Base-by-base conservation (phyloP, 2,797 vertebrate genomes). In the Hemitrygon akajei region DNA sequence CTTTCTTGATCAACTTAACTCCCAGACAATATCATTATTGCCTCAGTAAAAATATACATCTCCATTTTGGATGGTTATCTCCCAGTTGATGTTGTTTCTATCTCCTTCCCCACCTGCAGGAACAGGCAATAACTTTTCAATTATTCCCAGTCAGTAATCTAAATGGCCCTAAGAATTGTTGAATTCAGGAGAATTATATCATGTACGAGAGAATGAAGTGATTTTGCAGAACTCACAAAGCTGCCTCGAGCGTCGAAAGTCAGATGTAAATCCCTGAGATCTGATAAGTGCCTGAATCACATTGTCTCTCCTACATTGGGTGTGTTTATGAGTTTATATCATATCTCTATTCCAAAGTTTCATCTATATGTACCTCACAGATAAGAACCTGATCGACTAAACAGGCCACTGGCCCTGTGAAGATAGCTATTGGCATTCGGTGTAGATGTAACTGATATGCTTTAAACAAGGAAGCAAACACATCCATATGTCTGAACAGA, bases 231-330 rank as follows among this genome's bases (percentile, higher is more conserved):
- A 89, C 10, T 1, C 18, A 16, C 10, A n/a, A 89, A 66, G 18
- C 20, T 37, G 86, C 86, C 86, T 40, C 66, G 34, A 89, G 86
- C 86, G n/a, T 66, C 60, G 66, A 66, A 20, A 66, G 27, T 18
- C 14, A 63, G 84, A 66, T 87, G 84, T 66, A 87, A 89, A 37
- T 89, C n/a, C 63, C n/a, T 89, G 60, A 37, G n/a, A 58, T 84
- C 56, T 30, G 81, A 12, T 69, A 89, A 66, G 9, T 69, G 86
- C 60, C n/a, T 69, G 86, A 12, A 69, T 89, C 86, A 37, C 63
- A 89, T 89, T 34, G 63, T 34, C 7, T 22, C 60, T 69, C n/a
- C 1, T 69, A 16, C 86, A 40, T 89, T 89, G n/a, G 60, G n/a
- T 69, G 34, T 89, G n/a, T 34, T 89, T 89, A 37, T 12, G 2